Conservation (phyloP, 2,113 vertebrate species). For the Gila orcuttii region DNA sequence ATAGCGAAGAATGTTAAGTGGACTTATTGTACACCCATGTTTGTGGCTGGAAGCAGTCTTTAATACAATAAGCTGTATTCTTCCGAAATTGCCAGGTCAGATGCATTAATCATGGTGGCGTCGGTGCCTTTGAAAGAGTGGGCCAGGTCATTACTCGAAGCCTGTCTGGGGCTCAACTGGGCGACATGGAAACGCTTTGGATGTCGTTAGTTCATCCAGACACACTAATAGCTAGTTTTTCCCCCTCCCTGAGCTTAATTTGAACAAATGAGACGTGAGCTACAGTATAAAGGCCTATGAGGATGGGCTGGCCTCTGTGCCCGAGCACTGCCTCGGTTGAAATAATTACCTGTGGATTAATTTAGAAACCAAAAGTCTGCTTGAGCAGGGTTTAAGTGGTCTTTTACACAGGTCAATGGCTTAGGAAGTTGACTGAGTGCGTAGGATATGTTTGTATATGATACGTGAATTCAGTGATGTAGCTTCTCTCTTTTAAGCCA, state of each 20-base stretch:
- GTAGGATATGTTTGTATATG: neutral
- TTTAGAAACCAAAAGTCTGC: slow-evolving; percentile 28
- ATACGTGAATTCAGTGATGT: neutral
- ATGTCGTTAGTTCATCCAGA: slow-evolving; percentile 74
- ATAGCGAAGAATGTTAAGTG: slow-evolving; percentile 76
- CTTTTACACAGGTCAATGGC: neutral
- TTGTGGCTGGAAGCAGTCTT: slow-evolving; percentile 65
- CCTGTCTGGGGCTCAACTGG: slow-evolving; percentile 71
- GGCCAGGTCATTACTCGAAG: slow-evolving; percentile 75
- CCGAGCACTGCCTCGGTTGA: neutral
- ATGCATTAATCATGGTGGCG: slow-evolving; percentile 79
- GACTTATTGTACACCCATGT: slow-evolving; percentile 54
- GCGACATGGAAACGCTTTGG: slow-evolving; percentile 78
- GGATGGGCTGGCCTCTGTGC: slow-evolving; percentile 40
- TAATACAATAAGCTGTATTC: slow-evolving; percentile 78
- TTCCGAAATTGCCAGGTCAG: slow-evolving; percentile 76
- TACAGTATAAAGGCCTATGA: slow-evolving; percentile 66
- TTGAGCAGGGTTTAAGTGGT: slow-evolving; percentile 11
- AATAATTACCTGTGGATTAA: slow-evolving; percentile 37
- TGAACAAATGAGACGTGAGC: slow-evolving; percentile 72
- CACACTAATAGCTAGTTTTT: slow-evolving; percentile 67
- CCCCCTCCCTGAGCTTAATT: slow-evolving; percentile 70
- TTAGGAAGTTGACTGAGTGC: neutral
- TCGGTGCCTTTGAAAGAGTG: slow-evolving; percentile 76
- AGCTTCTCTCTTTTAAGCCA: slow-evolving; percentile 21